These are phyloP conservation scores for Selene dorsalis DNA, from an alignment of 2,797 vertebrate genomes.

Conservation along the genomic window DNA sequence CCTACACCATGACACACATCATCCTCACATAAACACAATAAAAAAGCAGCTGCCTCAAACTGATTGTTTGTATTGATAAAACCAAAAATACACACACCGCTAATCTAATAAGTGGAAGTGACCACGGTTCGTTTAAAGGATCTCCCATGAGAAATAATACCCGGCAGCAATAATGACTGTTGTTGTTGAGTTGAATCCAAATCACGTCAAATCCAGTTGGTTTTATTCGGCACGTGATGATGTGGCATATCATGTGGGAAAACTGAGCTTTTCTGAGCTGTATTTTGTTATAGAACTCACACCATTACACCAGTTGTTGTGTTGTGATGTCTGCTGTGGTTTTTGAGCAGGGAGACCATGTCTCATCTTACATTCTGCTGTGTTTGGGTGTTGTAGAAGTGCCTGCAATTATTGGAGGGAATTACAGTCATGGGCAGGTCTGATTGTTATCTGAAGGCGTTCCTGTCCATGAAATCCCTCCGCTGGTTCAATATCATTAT, in stretches of 20 bases:
- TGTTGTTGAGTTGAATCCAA: constrained; percentile 18
- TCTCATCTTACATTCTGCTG: too few relatives aligned
- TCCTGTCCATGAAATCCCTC: constrained; percentile 64
- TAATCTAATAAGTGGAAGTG: constrained; percentile 46
- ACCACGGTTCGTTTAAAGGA: constrained; percentile 13
- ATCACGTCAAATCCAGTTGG: constrained; percentile 7
- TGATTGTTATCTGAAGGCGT: constrained; percentile 66
- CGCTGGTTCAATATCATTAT: not conserved
- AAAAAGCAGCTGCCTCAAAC: constrained; percentile 32
- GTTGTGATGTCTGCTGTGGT: constrained; percentile 37
- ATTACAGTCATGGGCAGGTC: constrained; percentile 24
- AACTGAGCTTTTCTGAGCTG: not conserved
- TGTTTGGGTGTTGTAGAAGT: constrained; percentile 25
- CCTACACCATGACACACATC: constrained; percentile 13
- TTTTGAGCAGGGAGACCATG: constrained; percentile 31
- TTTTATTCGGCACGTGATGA: constrained; percentile 6
- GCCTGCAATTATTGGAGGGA: constrained; percentile 48
- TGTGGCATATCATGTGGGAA: not conserved
- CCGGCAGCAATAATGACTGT: constrained; percentile 26
- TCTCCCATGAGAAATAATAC: constrained; percentile 25
- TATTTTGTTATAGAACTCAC: constrained; percentile 23
- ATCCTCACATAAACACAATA: constrained; percentile 29
- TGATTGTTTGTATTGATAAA: constrained; percentile 22
- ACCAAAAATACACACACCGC: constrained; percentile 38
- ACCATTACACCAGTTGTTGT: constrained; percentile 35